Evolutionary conservation across 2,113 vertebrate genomes (phyloP), one percentile per base, ranked within the genome.

Genomic region (Aegithalos caudatus): DNA sequence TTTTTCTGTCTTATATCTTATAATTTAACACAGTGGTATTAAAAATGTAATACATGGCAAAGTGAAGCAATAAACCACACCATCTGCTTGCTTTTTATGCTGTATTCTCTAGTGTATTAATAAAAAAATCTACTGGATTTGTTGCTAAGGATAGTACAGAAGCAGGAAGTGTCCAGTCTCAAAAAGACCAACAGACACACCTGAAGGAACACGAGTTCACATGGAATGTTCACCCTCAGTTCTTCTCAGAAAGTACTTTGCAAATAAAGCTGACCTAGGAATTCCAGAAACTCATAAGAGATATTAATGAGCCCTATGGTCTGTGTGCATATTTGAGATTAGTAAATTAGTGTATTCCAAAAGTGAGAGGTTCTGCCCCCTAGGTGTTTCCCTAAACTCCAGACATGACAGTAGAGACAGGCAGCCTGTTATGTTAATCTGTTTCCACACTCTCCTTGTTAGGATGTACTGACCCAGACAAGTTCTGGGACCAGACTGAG

Each of bases 121-220:
- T 69, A 70, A 92, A 73, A 94, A 78, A 22, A 67, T 14, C 23
- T 54, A 21, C 14, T 38, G 5, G 11, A 23, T 51, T 31, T 10
- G 37, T 8, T 48, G 10, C 35, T 60, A 45, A 53, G 7, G 8
- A 20, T 12, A 42, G 6, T 53, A 56, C n/a, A 56, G 53, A 37
- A 76, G 1, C 6, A 47, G 12, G 6, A 76, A 69, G 2, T 5
- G 19, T 28, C 11, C 20, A 27, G 9, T 64, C 53, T 69, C 33
- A 27, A 37, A 84, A 11, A 40, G 4, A 66, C 3, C 0, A 25
- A 35, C 5, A 37, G 19, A 21, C 7, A 7, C 11, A 47, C 4
- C 21, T 53, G 19, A 0, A 2, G 58, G 14, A 71, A 20, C 8
- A 37, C 0, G 0, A 92, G 7, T 9, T 76, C 37, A 21, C 2